phyloP scores from a whole-genome alignment of 2,888 invertebrate genomes.

The Polietes domitor region DNA sequence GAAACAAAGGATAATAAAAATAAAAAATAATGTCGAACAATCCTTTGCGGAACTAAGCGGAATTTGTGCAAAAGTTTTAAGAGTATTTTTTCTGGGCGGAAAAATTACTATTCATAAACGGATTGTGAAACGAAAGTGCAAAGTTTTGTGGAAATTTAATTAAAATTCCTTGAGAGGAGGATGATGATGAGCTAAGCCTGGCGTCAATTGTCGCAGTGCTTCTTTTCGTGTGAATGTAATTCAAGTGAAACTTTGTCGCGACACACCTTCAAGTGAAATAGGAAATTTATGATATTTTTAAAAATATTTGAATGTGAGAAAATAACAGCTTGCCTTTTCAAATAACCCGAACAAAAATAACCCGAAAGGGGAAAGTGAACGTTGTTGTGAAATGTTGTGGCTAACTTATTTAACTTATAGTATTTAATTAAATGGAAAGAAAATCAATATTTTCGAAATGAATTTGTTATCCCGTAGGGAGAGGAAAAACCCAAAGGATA shows the following conservation, averaged over 20 bases:
- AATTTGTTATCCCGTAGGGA: not conserved
- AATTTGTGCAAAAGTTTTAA: not conserved
- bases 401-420: too few relatives aligned
- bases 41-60: not conserved
- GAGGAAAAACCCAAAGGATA: not conserved
- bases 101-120: not conserved
- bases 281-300: not conserved
- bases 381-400: too few relatives aligned
- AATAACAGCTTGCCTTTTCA: not conserved
- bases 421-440: too few relatives aligned
- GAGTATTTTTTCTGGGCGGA: not conserved
- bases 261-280: not conserved
- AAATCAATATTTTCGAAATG: slow-evolving; percentile 24
- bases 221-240: too few relatives aligned
- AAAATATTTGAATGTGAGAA: not conserved
- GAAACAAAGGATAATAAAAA: not conserved
- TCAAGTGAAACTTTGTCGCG: slow-evolving; percentile 16
- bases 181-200: too few relatives aligned
- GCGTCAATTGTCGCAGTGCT: too few relatives aligned
- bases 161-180: not conserved
- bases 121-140: not conserved
- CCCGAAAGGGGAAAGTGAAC: too few relatives aligned
- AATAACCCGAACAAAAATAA: too few relatives aligned
- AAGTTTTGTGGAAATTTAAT: slow-evolving; percentile 7
- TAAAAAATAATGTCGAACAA: not conserved